Percentiles rank a stretch among this genome's conserved stretches.
These are phyloP conservation scores for Hypocryptadius cinnamomeus DNA, from an alignment of 2,113 vertebrate genomes.

Conservation along the genomic window DNA sequence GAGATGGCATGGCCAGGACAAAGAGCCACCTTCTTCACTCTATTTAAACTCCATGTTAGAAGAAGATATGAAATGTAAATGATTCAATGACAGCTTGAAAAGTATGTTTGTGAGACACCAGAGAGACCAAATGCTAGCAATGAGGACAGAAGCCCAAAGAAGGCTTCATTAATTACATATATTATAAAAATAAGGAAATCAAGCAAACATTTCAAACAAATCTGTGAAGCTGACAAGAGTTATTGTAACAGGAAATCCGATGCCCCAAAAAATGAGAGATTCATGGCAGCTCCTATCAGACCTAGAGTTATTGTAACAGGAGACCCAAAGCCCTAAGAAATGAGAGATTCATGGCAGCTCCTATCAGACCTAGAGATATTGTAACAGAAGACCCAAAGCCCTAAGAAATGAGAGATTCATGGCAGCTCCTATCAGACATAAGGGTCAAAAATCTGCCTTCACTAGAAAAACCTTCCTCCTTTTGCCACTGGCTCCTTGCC, in stretches of 20 bases:
- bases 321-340: not conserved
- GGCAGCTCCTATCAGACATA: not conserved
- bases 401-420: not conserved
- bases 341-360: not conserved
- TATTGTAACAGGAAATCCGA: not conserved
- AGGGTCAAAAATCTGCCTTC: not conserved
- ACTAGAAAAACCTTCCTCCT: not conserved
- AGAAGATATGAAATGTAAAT: not conserved
- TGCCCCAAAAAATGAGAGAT: not conserved
- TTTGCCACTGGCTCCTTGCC: not conserved
- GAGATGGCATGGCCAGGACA: not conserved
- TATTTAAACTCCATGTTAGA: not conserved
- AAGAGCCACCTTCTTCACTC: not conserved
- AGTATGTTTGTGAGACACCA: not conserved
- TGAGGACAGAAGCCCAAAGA: not conserved
- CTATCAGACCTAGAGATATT: not conserved
- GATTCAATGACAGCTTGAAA: not conserved
- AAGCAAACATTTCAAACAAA: not conserved
- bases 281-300: not conserved
- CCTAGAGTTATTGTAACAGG: not conserved
- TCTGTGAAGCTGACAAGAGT: not conserved
- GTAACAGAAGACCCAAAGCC: not conserved
- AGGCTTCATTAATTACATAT: not conserved
- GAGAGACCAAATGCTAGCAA: not conserved
- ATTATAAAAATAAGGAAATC: not conserved